Percentiles rank a stretch among this genome's conserved stretches.
Evolutionary conservation across 2,888 invertebrate genomes (phyloP).

Genomic region (Hydraecia micacea): DNA sequence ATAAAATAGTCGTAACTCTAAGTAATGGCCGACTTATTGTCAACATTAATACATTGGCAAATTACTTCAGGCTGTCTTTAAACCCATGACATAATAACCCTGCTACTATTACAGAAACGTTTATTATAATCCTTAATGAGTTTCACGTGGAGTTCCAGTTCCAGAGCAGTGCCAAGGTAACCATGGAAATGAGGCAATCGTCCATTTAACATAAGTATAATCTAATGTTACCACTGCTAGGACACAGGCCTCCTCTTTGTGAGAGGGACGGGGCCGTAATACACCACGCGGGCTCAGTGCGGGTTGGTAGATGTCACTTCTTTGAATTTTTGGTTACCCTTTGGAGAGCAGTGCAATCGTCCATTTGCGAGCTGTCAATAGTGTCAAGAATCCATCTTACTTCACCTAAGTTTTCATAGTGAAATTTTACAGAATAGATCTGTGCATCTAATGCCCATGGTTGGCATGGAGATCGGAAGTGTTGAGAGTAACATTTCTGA

Average conservation of each 20-base stretch:
- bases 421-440: neutral
- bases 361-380: neutral
- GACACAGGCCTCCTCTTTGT: neutral
- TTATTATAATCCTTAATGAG: constrained; percentile 27
- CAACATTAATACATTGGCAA: constrained; percentile 25
- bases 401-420: neutral
- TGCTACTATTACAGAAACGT: constrained; percentile 2
- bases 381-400: no score
- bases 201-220: neutral
- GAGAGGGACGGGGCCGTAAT: neutral
- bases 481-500: neutral
- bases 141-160: constrained; percentile 29
- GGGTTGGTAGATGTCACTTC: neutral
- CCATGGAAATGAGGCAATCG: neutral
- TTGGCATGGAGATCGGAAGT: constrained; percentile 27
- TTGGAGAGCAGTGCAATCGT: neutral
- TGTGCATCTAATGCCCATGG: neutral
- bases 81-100: constrained; percentile 25
- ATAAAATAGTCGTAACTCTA: constrained; percentile 50
- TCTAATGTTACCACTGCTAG: neutral
- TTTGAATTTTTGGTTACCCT: neutral
- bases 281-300: neutral
- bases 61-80: constrained; percentile 35
- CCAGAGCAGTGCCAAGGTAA: constrained; percentile 29
- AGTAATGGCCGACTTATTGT: constrained; percentile 46